Base-by-base conservation (phyloP, 2,888 invertebrate genomes). In the Tromatobia lineatoria region DNA sequence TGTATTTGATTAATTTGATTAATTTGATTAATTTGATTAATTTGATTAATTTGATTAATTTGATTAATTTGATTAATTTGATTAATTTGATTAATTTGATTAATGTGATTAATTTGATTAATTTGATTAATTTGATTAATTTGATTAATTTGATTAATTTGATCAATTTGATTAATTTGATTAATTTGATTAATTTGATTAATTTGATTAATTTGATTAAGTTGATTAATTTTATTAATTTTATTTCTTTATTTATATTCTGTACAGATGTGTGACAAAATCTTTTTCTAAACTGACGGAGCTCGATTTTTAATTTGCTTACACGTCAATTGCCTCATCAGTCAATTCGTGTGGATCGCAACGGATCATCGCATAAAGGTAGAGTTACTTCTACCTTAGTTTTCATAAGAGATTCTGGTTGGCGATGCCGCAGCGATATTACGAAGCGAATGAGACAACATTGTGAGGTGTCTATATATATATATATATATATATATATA, bases 351-450 rank as follows among this genome's bases (percentile, higher is more conserved):
- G 69, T 45, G 29, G 25, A 57, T 11, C 52, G 59, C 34, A 29
- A 66, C 20, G n/a, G 76, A 76, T 54, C 38, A 38, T 45, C 54
- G 76, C 66, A 18, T 67, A 45, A 67, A 59, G 71, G 47, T 23
- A 67, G 59, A 77, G 50, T 67, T n/a, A 20, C 52, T 67, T 57
- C 76, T 50, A 66, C 64, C 71, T 15, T 18, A 71, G 20, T 82
- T 67, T 67, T 77, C 77, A 73, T 77, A n/a, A 25, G 50, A 78
- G 82, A 78, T 82, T 74, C 38, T 61, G 25, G 61, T 70, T 59
- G 61, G 47, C 61, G 69, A 70, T 70, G 61, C 50, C 50, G 47
- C n/a, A 50, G 34, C 59, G 78, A 70, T 78, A 50, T 78, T 57
- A 45, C 59, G 59, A 29, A 23, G 34, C 42, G 47, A 42, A 66